Evolutionary conservation across 2,888 invertebrate species (phyloP), one percentile per base, ranked within the genome.

Genomic region (Lasiommata megera): DNA sequence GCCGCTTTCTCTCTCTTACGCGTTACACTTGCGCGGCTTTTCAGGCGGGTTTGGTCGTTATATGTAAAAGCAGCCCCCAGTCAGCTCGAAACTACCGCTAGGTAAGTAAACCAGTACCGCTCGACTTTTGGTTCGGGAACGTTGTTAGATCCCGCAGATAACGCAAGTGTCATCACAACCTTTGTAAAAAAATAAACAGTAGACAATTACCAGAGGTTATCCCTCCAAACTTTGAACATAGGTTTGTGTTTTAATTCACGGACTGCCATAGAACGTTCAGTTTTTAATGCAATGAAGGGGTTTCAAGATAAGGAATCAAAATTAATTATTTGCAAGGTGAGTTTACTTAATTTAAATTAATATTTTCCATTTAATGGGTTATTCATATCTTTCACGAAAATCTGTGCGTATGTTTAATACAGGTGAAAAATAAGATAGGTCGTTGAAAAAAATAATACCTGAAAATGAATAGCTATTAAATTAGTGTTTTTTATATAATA

Each of bases 41-140:
- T 46, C 46, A 29, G 16, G 46, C 16, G 46, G 6, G 29, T 37
- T 37, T 3, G 11, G 31, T 31, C 31, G 52, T 17, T 40, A 31
- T 9, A 28, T 52, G 40, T 52, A 41, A 52, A 52, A 41, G 31
- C 31, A 6, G 16, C 31, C 31, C n/a, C 6, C 12, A 31, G 41
- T 28, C 31, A 16, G 23, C 31, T 41, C 41, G 31, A 52, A 40
- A 41, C 31, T 52, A 29, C 5, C 31, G 31, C 52, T n/a, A n/a
- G 31, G 52, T 52, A 31, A 38, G 52, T 52, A 52, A 52, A 52
- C 40, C 52, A 52, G 52, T 52, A 52, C 41, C 52, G 52, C 41
- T 41, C 31, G 31, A 18, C 52, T 52, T 52, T 41, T 14, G 31
- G 14, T 29, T 18, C 16, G 52, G 52, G 52, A 29, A 52, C 29